Percentiles rank a stretch among this genome's conserved stretches.
These are phyloP conservation scores for Scyliorhinus canicula DNA, from an alignment of 2,797 vertebrate genomes.

Conservation along the genomic window DNA sequence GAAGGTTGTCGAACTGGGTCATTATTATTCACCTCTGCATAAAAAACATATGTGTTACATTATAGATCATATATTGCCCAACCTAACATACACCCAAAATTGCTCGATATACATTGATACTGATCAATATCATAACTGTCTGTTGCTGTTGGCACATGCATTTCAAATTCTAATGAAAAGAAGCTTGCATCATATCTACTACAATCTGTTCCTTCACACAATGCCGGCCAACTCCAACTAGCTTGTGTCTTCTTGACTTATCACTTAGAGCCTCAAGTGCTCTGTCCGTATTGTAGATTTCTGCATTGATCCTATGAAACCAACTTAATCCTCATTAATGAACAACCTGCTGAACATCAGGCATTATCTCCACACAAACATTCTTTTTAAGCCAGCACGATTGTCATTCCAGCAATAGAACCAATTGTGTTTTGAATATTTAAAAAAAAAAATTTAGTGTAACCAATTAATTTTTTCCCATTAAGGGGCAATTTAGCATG, in stretches of 20 bases:
- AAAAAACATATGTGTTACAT: neutral
- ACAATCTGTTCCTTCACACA: neutral
- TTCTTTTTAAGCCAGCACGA: neutral
- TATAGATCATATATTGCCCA: neutral
- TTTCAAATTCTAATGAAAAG: neutral
- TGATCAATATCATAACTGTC: neutral
- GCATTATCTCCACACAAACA: neutral
- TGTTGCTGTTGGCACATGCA: neutral
- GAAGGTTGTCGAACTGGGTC: neutral
- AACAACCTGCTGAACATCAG: neutral
- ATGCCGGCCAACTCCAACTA: neutral
- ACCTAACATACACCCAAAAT: neutral
- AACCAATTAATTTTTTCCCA: too few species aligned
- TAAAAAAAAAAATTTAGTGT: too few species aligned
- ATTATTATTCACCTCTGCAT: neutral
- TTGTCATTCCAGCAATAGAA: neutral
- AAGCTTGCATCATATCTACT: neutral
- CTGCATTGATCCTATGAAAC: slow-evolving; percentile 27
- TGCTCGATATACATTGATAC: neutral
- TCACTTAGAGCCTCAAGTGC: neutral
- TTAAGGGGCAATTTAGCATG: too few species aligned
- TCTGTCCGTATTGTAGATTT: neutral
- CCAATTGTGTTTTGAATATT: neutral
- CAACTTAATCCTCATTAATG: slow-evolving; percentile 22
- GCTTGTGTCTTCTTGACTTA: neutral